Conservation (phyloP, 2,113 vertebrate species). For the Poicephalus meyeri region DNA sequence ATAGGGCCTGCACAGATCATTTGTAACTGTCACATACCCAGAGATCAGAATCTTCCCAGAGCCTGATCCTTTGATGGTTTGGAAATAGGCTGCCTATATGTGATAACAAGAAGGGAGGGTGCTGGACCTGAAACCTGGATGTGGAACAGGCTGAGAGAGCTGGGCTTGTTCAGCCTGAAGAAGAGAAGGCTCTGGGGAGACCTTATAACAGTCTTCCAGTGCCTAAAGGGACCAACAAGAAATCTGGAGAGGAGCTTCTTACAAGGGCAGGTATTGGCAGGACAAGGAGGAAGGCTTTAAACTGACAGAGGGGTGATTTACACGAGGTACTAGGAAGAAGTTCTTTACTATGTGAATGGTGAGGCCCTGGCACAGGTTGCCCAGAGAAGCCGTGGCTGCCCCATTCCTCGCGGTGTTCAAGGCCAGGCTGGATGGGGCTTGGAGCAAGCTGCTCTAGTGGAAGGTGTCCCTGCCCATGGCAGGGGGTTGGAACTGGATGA, state of each 20-base stretch:
- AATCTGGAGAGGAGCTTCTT: not conserved
- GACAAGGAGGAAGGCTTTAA: not conserved
- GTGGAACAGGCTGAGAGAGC: not conserved
- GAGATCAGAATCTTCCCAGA: constrained; percentile 66
- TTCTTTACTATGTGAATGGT: not conserved
- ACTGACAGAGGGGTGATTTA: not conserved
- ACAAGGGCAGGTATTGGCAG: not conserved
- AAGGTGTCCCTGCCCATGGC: not conserved
- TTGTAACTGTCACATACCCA: constrained; percentile 71
- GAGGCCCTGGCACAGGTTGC: not conserved
- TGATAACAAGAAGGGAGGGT: not conserved
- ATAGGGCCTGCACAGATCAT: constrained; percentile 53
- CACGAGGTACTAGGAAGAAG: not conserved
- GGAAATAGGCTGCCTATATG: not conserved
- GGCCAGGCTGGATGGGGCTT: not conserved
- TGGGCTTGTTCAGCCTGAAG: not conserved
- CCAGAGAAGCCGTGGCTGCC: not conserved
- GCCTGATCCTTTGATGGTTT: not conserved
- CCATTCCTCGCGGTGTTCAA: not conserved
- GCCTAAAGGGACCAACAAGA: not conserved
- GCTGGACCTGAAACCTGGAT: not conserved
- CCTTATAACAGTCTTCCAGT: not conserved
- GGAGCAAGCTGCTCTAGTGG: not conserved
- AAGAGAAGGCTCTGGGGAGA: not conserved
- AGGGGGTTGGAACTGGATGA: not conserved